A percentile compares a stretch with the other conserved stretches of the same genome.
Conservation (phyloP, 2,113 vertebrate genomes). For the Pangasianodon gigas region DNA sequence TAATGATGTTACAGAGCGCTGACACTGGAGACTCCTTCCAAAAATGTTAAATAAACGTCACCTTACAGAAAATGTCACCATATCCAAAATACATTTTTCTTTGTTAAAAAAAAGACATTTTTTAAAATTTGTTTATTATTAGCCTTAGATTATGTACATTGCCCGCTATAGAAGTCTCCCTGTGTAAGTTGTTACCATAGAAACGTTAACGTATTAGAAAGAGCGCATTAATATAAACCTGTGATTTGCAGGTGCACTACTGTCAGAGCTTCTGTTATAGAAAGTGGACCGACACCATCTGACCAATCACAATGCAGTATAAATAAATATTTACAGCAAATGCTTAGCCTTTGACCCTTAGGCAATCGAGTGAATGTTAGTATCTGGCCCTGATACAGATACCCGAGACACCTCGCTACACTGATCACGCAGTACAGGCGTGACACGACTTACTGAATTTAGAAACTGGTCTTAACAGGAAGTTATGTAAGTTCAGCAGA, state of each 20-base stretch:
- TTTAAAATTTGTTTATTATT: no score
- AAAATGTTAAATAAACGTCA: no score
- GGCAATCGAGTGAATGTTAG: neutral
- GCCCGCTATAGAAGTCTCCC: no score
- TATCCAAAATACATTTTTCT: no score
- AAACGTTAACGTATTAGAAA: no score
- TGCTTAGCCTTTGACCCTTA: neutral
- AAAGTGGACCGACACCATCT: neutral
- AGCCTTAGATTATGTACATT: no score
- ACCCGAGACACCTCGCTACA: neutral
- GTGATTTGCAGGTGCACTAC: no score
- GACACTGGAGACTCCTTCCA: neutral
- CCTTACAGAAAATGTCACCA: no score
- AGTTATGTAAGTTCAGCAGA: neutral
- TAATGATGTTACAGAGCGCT: neutral
- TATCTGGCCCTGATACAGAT: neutral
- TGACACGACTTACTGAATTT: neutral
- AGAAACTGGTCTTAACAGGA: neutral
- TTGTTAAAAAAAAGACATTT: no score
- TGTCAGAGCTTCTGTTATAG: no score
- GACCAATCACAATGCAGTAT: neutral
- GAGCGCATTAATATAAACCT: no score
- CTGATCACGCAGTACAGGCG: neutral
- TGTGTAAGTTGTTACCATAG: no score
- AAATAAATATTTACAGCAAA: neutral